Base-by-base conservation (phyloP, 2,113 vertebrate species). In the Athene noctua region DNA sequence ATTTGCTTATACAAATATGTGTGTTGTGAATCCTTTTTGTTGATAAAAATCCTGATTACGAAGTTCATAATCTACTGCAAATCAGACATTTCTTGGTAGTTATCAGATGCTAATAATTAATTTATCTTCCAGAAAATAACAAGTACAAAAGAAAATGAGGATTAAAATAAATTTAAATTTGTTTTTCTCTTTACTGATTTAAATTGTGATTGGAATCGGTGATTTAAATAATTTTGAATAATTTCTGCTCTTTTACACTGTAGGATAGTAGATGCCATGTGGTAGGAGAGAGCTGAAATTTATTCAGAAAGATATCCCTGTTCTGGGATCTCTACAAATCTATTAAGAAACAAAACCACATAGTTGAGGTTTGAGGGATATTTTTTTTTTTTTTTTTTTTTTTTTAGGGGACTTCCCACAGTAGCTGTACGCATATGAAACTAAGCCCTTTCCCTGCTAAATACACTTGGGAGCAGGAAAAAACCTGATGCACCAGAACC, bases 211-310 rank as follows among this genome's bases (percentile, higher is more conserved):
- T 94, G 81, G 87, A 96, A 96, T 95, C 85, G 58, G 92, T 38
- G 58, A 95, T 94, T 95, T 96, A 93, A 97, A 93, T 96, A 94
- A 73, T 90, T 90, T 49, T 87, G 92, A 96, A 80, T 95, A 91
- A 90, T 93, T 91, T 1, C 38, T 85, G 73, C 71, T 96, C 90
- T 93, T 66, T 82, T 85, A 66, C 73, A 26, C 70, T 73, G 46
- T 61, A 72, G 70, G 34, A 44, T 94, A 49, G 73, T 91, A 58
- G 78, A 29, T 82, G 36, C 65, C 52, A 46, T 88, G 82, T 88
- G 80, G 75, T 74, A 81, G 59, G 68, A 90, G 47, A 93, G 25
- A 26, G 7, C 42, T 74, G 68, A 86, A 83, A 40, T 59, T 30
- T 11, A 23, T 72, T 90, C 85, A 63, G 72, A 70, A 57, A 58